phyloP scores from a whole-genome alignment of 2,888 invertebrate genomes.

The Esperia sulphurella region DNA sequence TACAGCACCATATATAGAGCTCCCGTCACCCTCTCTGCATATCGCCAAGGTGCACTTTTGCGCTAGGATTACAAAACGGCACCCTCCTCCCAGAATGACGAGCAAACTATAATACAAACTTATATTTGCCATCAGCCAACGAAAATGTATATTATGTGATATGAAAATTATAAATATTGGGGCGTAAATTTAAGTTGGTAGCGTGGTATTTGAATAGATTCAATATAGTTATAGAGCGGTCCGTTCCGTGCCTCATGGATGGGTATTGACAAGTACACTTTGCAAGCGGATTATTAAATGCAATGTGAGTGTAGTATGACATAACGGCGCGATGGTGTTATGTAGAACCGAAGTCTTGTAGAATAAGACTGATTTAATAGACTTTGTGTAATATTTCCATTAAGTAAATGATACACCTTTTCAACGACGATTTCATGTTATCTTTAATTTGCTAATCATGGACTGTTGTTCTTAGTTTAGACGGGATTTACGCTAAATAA shows the following conservation, averaged over 20 bases:
- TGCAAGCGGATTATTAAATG: conserved; percentile 55
- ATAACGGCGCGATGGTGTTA: conserved; percentile 31
- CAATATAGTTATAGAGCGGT: conserved; percentile 35
- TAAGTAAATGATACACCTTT: too few relatives aligned
- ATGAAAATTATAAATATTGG: neutral
- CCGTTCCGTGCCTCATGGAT: conserved; percentile 30
- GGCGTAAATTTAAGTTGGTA: conserved; percentile 1
- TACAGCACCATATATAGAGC: neutral
- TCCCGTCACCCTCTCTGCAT: conserved; percentile 36
- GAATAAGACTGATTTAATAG: too few relatives aligned
- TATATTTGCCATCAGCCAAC: conserved; percentile 8
- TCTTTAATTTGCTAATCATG: too few relatives aligned
- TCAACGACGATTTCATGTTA: too few relatives aligned
- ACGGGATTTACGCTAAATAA: too few relatives aligned
- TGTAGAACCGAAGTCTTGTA: conserved; percentile 12
- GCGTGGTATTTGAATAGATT: conserved; percentile 53
- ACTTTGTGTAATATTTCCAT: too few relatives aligned
- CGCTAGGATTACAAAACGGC: conserved; percentile 65
- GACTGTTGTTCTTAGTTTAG: too few relatives aligned
- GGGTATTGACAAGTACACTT: conserved; percentile 71
- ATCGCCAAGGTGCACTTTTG: conserved; percentile 64
- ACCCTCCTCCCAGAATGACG: conserved; percentile 33
- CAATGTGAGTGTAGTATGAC: conserved; percentile 34
- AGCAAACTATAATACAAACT: conserved; percentile 44
- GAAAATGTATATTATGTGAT: neutral